Percentiles rank a stretch among this genome's conserved stretches.
These are phyloP conservation scores for Thinocorus orbignyianus DNA, from an alignment of 2,113 vertebrate genomes.

Conservation along the genomic window DNA sequence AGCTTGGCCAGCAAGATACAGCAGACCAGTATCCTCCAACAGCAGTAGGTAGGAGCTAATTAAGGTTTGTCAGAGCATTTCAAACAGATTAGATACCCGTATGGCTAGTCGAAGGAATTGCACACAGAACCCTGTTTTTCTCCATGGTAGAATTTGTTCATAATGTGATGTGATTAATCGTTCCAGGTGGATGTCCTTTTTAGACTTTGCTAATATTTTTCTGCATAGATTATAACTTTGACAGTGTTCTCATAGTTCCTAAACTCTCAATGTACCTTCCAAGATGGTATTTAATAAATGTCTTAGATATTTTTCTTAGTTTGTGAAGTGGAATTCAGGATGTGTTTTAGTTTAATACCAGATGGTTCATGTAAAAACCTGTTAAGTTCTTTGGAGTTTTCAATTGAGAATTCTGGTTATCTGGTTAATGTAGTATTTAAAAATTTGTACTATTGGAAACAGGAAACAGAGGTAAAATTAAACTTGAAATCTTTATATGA, in stretches of 20 bases:
- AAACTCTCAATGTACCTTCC: not conserved
- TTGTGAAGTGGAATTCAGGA: not conserved
- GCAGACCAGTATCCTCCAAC: not conserved
- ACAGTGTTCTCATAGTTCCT: not conserved
- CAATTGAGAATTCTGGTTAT: not conserved
- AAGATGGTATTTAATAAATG: not conserved
- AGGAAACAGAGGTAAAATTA: not conserved
- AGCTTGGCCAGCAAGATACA: not conserved
- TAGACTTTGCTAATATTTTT: not conserved
- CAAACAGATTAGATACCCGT: not conserved
- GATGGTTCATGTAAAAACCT: not conserved
- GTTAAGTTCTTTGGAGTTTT: not conserved
- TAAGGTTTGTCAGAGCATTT: not conserved
- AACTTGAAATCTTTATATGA: not conserved
- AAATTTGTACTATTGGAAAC: not conserved
- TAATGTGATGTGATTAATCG: not conserved
- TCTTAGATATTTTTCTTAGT: not conserved
- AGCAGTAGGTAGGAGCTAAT: not conserved
- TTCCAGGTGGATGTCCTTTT: not conserved
- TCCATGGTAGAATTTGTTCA: not conserved
- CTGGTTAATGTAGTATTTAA: not conserved
- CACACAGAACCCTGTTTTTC: not conserved
- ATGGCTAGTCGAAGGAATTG: not conserved
- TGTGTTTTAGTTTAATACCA: not conserved
- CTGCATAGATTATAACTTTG: not conserved